Evolutionary conservation across 2,888 invertebrate genomes (phyloP), one percentile per base, ranked within the genome.

Genomic region (Junonia oenone): DNA sequence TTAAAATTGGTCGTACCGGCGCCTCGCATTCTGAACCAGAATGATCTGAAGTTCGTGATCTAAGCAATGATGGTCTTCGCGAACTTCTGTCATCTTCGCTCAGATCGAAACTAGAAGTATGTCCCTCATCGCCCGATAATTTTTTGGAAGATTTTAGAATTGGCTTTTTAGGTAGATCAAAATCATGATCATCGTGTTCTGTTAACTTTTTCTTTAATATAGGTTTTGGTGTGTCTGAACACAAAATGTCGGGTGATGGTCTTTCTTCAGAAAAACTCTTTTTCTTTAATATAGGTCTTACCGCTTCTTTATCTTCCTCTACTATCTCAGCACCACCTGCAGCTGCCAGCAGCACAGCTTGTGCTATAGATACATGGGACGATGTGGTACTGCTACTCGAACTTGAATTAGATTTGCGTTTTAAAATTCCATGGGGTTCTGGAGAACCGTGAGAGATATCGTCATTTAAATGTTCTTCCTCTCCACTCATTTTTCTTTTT

Each of bases 161-260:
- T 27, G 96, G 95, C 71, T 92, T 93, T 69, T 92, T 93, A 0
- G 94, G 94, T 65, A 92, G 91, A 47, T 94, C 94, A 66, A 94
- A 95, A 46, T 93, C 94, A 68, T 92, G 91, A 67, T 95, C 95
- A 62, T 94, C 94, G 45, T 94, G 93, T 70, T 95, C 95, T 61
- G 93, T 94, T 0, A 94, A 94, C 77, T 97, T 97, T 86, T 97
- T 97, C 83, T 97, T 97, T 35, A 97, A 78, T 70, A 97, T 97
- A 2, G 97, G 97, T 78, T 91, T 94, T 0, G 94, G 93, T 33
- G 91, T 91, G 54, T 91, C 91, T 6, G 79, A 77, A 45, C 73
- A 66, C 22, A 78, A 66, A 55, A 86, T 78, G 65, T 92, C 92
- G 49, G 81, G 83, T 65, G 87, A 91, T 17, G 93, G 88, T 62